These are phyloP conservation scores for Chlamydotis undulata DNA, from an alignment of 2,113 vertebrate genomes.

Conservation along the genomic window DNA sequence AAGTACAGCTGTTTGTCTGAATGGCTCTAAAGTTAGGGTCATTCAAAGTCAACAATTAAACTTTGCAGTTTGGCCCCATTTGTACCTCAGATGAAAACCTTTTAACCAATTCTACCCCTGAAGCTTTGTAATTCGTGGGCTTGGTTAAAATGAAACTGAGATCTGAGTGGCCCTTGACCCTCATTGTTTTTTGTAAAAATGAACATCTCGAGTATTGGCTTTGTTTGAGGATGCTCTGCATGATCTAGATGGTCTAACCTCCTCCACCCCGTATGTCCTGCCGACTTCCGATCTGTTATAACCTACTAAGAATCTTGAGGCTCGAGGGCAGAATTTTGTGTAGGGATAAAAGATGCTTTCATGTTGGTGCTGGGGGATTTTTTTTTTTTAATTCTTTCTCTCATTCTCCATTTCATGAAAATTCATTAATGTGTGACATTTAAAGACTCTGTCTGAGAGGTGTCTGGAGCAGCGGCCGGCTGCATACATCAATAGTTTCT, in stretches of 20 bases:
- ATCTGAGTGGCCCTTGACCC: neutral
- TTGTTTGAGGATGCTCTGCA: conserved; percentile 13
- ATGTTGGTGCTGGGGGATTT: conserved; percentile 57
- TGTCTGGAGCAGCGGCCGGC: conserved; percentile 80
- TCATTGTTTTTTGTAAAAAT: neutral
- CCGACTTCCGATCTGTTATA: conserved; percentile 4
- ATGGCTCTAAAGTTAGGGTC: neutral
- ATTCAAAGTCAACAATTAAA: neutral
- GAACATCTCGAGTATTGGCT: neutral
- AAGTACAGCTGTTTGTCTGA: neutral
- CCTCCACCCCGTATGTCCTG: neutral
- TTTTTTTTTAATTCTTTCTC: conserved; percentile 53
- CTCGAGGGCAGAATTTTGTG: conserved; percentile 46
- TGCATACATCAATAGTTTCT: conserved; percentile 82
- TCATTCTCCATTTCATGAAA: conserved; percentile 79
- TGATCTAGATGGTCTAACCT: conserved; percentile 28
- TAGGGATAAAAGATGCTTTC: conserved; percentile 60
- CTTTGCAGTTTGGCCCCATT: neutral
- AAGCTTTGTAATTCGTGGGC: neutral
- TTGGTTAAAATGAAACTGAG: neutral
- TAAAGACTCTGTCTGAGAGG: conserved; percentile 83
- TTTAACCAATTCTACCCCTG: neutral
- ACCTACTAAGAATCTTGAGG: conserved; percentile 45
- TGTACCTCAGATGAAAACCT: neutral
- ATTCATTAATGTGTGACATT: conserved; percentile 88